Evolutionary conservation across 2,113 vertebrate species (phyloP).

Genomic region (Cheilinus undulatus): DNA sequence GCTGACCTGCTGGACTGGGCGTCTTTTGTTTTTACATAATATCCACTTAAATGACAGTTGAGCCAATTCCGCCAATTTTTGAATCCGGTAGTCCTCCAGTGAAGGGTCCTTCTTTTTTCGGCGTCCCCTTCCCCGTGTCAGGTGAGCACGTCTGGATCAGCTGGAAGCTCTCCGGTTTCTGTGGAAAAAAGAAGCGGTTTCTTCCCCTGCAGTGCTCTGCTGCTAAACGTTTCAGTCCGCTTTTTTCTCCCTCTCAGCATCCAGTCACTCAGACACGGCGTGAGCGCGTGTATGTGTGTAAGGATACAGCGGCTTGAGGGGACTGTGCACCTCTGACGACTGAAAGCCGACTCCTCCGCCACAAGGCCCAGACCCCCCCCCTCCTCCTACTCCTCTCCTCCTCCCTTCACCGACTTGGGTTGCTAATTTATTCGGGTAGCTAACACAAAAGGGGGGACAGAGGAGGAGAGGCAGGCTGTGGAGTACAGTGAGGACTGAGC

Average conservation of each 20-base stretch:
- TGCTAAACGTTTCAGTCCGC: constrained; percentile 27
- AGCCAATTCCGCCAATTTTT: constrained; percentile 36
- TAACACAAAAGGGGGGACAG: constrained; percentile 70
- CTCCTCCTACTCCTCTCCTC: constrained; percentile 59
- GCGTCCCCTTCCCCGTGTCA: constrained; percentile 46
- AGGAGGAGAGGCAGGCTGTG: constrained; percentile 36
- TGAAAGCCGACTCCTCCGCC: constrained; percentile 80
- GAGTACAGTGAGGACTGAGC: constrained; percentile 30
- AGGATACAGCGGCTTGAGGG: constrained; percentile 52
- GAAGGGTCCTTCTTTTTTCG: constrained; percentile 8
- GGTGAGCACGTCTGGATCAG: constrained; percentile 67
- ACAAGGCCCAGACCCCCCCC: constrained; percentile 73
- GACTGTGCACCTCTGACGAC: constrained; percentile 68
- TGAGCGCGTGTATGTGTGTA: constrained; percentile 12
- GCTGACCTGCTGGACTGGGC: constrained; percentile 33
- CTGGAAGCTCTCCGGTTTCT: constrained; percentile 33
- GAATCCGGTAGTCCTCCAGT: constrained; percentile 41
- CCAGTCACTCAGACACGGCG: constrained; percentile 55
- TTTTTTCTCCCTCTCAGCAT: constrained; percentile 68
- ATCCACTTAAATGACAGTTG: constrained; percentile 52
- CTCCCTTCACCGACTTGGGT: constrained; percentile 56
- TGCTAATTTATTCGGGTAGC: constrained; percentile 84
- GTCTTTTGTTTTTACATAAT: constrained; percentile 41
- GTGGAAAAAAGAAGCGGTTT: constrained; percentile 34
- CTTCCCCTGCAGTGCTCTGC: constrained; percentile 26